phyloP scores from a whole-genome alignment of 2,888 invertebrate genomes.

The Podotricha telesiphe region DNA sequence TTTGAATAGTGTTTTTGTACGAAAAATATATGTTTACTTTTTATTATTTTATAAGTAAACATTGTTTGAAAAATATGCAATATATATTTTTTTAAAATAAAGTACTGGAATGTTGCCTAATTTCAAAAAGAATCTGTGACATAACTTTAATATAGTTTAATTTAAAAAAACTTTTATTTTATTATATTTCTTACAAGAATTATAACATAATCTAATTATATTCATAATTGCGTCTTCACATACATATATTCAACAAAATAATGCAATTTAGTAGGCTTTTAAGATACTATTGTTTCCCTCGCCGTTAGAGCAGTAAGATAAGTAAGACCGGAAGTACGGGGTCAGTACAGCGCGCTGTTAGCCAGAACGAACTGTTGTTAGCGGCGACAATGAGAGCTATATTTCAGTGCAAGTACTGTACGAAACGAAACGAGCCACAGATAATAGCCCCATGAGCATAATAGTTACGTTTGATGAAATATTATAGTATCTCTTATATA shows the following conservation, averaged over 20 bases:
- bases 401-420: constrained; percentile 61
- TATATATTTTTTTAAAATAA: too few relatives aligned
- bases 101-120: too few relatives aligned
- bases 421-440: constrained; percentile 53
- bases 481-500: constrained; percentile 38
- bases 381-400: constrained; percentile 73
- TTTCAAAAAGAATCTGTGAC: too few relatives aligned
- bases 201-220: neutral
- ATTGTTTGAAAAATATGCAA: too few relatives aligned
- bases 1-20: too few relatives aligned
- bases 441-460: constrained; percentile 59
- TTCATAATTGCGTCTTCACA: neutral
- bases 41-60: too few relatives aligned
- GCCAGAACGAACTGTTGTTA: constrained; percentile 72
- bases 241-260: neutral
- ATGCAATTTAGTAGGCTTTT: constrained; percentile 32
- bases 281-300: constrained; percentile 35
- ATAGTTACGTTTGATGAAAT: constrained; percentile 43
- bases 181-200: too few relatives aligned
- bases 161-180: too few relatives aligned
- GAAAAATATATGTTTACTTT: too few relatives aligned
- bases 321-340: constrained; percentile 55
- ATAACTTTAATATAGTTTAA: too few relatives aligned
- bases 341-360: constrained; percentile 69
- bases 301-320: constrained; percentile 36